Evolutionary conservation across 1,140 invertebrate genomes (phyloP).

Genomic region (Papilio glaucus): DNA sequence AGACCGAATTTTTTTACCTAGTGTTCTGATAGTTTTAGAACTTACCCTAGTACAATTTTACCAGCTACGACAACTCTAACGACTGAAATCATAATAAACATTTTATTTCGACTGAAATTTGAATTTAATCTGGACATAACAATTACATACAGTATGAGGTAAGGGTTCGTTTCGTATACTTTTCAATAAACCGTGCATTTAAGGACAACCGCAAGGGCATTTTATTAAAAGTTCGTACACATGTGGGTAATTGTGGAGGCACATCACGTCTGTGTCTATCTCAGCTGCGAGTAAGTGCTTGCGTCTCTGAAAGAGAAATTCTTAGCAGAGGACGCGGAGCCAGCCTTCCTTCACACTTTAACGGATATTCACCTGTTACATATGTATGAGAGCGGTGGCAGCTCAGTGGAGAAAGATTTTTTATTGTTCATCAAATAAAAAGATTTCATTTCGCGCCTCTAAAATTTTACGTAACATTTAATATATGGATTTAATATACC

Average conservation of each 20-base stretch:
- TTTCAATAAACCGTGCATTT: background rate
- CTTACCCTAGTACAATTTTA: too few species aligned
- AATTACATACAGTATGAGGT: too few species aligned
- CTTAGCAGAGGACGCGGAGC: background rate
- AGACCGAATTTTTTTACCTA: too few species aligned
- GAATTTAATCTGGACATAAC: too few species aligned
- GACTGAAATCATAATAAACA: too few species aligned
- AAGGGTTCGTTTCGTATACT: background rate
- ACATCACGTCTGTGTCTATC: constrained; percentile 16
- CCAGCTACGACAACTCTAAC: too few species aligned
- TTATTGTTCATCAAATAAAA: background rate
- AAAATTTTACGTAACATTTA: background rate
- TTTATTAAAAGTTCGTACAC: constrained; percentile 8
- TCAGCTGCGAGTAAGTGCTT: constrained; percentile 20
- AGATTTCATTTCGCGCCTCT: background rate
- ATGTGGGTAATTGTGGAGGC: background rate
- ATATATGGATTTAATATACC: background rate
- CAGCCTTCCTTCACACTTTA: constrained; percentile 1
- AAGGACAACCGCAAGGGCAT: background rate
- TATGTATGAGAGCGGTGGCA: constrained; percentile 13
- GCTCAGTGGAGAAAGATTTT: background rate
- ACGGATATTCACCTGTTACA: constrained; percentile 29
- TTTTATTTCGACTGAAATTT: too few species aligned
- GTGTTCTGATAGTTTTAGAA: too few species aligned
- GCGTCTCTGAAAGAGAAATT: constrained; percentile 20